phyloP scores from a whole-genome alignment of 2,113 vertebrate species.

The Vireo altiloquus region DNA sequence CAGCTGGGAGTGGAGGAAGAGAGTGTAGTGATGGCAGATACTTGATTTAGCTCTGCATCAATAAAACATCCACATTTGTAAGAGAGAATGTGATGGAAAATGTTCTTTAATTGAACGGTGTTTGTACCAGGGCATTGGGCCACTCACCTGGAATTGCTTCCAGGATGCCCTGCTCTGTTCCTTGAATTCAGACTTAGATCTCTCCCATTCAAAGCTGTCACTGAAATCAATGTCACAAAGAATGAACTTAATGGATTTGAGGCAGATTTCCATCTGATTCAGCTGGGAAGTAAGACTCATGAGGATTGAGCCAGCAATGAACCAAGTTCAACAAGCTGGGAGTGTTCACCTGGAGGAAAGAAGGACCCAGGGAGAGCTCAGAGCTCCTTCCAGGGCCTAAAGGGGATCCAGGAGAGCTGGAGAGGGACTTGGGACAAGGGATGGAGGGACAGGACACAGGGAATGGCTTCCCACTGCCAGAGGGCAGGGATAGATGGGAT shows the following conservation, averaged over 20 bases:
- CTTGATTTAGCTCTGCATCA: slow-evolving; percentile 53
- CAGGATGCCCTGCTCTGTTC: not conserved
- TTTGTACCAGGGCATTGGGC: not conserved
- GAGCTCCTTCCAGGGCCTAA: not conserved
- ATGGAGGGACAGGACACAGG: not conserved
- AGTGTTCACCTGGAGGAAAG: fast-evolving
- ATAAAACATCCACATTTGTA: slow-evolving; percentile 44
- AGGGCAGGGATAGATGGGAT: not conserved
- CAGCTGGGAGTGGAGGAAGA: slow-evolving; percentile 52
- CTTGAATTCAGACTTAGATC: not conserved
- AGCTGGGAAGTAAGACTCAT: not conserved
- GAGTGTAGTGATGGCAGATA: slow-evolving; percentile 38
- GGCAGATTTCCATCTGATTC: not conserved
- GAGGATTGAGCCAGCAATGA: not conserved
- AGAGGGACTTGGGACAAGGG: not conserved
- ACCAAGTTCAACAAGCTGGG: not conserved
- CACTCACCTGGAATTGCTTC: not conserved
- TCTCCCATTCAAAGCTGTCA: not conserved
- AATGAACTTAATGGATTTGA: not conserved
- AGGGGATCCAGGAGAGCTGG: not conserved
- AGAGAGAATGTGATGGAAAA: not conserved
- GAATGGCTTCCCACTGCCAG: not conserved
- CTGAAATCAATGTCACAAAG: not conserved
- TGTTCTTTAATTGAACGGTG: not conserved
- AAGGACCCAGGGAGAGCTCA: not conserved